These are phyloP conservation scores for Nomia melanderi DNA, from an alignment of 1,140 invertebrate species.

Conservation along the genomic window DNA sequence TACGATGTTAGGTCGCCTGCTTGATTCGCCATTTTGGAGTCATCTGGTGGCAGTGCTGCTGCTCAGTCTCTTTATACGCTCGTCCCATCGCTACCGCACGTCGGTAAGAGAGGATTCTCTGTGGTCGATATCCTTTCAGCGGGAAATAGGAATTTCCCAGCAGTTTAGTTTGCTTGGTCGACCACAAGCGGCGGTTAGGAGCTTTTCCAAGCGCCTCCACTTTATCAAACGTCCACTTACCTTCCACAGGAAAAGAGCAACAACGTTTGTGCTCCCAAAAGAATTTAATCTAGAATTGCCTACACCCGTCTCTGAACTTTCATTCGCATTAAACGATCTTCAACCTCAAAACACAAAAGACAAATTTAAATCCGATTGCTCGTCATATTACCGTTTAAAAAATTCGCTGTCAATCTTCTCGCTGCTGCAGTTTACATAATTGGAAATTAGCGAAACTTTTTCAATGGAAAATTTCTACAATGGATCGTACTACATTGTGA, in stretches of 20 bases:
- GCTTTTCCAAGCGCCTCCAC: neutral
- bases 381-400: no score
- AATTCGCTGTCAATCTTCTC: no score
- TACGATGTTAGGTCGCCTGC: neutral
- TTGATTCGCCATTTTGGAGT: neutral
- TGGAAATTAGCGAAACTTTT: no score
- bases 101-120: conserved; percentile 24
- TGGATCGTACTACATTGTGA: neutral
- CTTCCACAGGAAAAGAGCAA: neutral
- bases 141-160: conserved; percentile 9
- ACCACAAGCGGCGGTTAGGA: neutral
- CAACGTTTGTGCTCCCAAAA: no score
- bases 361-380: no score
- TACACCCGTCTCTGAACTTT: no score
- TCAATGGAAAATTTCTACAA: neutral
- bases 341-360: no score
- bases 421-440: no score
- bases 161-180: conserved; percentile 7
- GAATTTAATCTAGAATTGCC: no score
- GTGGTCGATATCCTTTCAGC: neutral
- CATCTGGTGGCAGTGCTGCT: conserved; percentile 16
- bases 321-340: no score
- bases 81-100: neutral
- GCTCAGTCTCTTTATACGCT: neutral
- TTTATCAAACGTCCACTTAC: neutral